Base-by-base conservation (phyloP, 30 jellyfish, hydroid and myxozoan genomes). In the Chrysaora quinquecirrha region DNA sequence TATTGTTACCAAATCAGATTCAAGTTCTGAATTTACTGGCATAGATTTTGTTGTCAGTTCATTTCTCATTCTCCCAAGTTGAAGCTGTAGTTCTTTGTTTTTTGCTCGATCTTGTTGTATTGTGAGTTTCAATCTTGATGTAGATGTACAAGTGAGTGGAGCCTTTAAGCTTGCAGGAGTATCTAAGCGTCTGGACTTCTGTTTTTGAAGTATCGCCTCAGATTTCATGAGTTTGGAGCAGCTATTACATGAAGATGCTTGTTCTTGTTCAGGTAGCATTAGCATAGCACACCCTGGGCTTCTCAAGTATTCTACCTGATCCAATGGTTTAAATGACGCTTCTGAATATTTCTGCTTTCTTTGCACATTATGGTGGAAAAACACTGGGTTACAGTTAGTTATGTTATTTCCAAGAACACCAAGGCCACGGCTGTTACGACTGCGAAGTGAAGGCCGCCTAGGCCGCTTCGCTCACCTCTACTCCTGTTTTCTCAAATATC, bases 121-220 rank as follows among this genome's bases (percentile, higher is more conserved):
- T 6, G 96, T 80, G 14, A 75, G 79, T 54, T 60, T 77, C 33
- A 86, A 30, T 38, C 88, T 64, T 23, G 33, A n/a, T 66, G 96
- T 38, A 1, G 92, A 32, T 67, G 96, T 87, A 20, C 33, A 27
- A 4, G 87, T 32, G 23, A 87, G 50, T 27, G 81, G 93, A 30
- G 90, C 96, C 30, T 73, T 85, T 24, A 85, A 68, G 25, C 68
- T 73, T 0, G 96, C 90, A 9, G 96, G 73, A 32, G 35, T 80
- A 24, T 54, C 43, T 14, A 66, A 19, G 18, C 30, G 48, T 52
- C 28, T 34, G 16, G 68, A 29, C 6, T 22, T 62, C 47, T 63
- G 69, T 78, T 30, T 78, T 22, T n/a, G 31, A 29, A 62, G 24
- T 72, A 30, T 75, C 38, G 14, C 58, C 30, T 48, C 87, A 3